These are phyloP conservation scores for Ditylenchus weischeri DNA, from an alignment of 2,888 invertebrate genomes.

Conservation along the genomic window DNA sequence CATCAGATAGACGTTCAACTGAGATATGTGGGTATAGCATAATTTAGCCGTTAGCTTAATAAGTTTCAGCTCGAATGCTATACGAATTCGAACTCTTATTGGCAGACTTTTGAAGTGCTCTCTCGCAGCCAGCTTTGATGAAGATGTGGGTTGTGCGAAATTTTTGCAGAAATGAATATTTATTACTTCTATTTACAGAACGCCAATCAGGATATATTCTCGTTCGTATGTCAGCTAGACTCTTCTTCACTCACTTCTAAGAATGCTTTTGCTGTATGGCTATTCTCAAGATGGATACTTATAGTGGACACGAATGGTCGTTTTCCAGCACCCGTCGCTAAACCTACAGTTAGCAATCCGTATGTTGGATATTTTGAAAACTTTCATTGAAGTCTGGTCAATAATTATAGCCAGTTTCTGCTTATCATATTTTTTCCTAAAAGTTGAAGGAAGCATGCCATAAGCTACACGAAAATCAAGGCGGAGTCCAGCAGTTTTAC, in stretches of 20 bases:
- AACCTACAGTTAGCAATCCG: slow-evolving; percentile 49
- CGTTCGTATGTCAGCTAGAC: neutral
- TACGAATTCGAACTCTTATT: slow-evolving; percentile 23
- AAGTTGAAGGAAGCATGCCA: too few relatives aligned
- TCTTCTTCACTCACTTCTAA: neutral
- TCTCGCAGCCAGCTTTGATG: slow-evolving; percentile 7
- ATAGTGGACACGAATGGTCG: slow-evolving; percentile 33
- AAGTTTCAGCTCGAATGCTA: slow-evolving; percentile 28
- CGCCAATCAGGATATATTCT: neutral
- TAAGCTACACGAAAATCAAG: too few relatives aligned
- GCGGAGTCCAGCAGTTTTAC: too few relatives aligned
- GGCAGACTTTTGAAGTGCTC: slow-evolving; percentile 19
- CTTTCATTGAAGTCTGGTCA: neutral
- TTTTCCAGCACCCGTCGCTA: slow-evolving; percentile 39
- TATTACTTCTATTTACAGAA: slow-evolving; percentile 1
- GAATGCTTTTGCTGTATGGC: slow-evolving; percentile 30
- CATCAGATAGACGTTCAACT: too few relatives aligned
- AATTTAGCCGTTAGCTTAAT: too few relatives aligned
- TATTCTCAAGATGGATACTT: slow-evolving; percentile 34
- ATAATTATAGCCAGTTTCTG: neutral
- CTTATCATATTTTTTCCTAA: neutral
- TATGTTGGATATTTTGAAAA: slow-evolving; percentile 15
- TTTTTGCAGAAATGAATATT: neutral
- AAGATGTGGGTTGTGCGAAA: neutral
- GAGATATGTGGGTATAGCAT: too few relatives aligned